Percentiles rank a stretch among this genome's conserved stretches.
Conservation (phyloP, 1,140 invertebrate genomes). For the Leptoteleia sp. region DNA sequence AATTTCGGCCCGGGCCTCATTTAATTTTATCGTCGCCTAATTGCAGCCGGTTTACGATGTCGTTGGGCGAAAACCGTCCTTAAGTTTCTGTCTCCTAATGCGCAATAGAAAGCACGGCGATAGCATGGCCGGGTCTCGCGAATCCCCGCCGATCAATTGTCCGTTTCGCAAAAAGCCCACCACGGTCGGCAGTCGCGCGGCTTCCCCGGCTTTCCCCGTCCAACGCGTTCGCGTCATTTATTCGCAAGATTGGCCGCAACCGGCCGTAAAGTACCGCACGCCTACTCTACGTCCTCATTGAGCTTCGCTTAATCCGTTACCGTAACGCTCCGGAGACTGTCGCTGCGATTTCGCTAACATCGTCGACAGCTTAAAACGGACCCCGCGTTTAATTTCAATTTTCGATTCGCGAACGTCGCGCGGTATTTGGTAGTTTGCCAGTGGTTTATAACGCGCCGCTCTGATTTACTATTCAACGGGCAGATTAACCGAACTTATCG, state of each 20-base stretch:
- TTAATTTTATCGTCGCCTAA: too few species aligned
- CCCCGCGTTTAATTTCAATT: slow-evolving; percentile 46
- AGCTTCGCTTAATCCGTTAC: slow-evolving; percentile 27
- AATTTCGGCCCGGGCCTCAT: too few species aligned
- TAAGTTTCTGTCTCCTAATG: too few species aligned
- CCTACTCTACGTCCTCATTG: slow-evolving; percentile 25
- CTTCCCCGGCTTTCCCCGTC: slow-evolving; percentile 34
- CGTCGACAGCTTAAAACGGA: slow-evolving; percentile 20
- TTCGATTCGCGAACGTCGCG: slow-evolving; percentile 41
- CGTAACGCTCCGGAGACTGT: slow-evolving; percentile 5
- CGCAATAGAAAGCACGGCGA: too few species aligned
- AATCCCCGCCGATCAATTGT: slow-evolving; percentile 42
- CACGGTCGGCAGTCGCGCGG: slow-evolving; percentile 23
- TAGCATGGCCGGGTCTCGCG: too few species aligned
- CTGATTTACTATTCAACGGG: slow-evolving; percentile 52
- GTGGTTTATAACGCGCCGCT: slow-evolving; percentile 51
- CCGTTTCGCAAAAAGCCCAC: slow-evolving; percentile 37
- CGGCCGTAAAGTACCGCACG: not conserved
- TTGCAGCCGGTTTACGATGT: too few species aligned
- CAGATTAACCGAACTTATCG: slow-evolving; percentile 53
- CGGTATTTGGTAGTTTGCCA: slow-evolving; percentile 50
- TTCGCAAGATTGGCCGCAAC: slow-evolving; percentile 13
- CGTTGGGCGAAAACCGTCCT: too few species aligned
- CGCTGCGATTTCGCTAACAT: slow-evolving; percentile 16
- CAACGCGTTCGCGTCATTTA: slow-evolving; percentile 39